These are phyloP conservation scores for Poecilobothrus nobilitatus DNA, from an alignment of 2,888 invertebrate species.

Conservation along the genomic window DNA sequence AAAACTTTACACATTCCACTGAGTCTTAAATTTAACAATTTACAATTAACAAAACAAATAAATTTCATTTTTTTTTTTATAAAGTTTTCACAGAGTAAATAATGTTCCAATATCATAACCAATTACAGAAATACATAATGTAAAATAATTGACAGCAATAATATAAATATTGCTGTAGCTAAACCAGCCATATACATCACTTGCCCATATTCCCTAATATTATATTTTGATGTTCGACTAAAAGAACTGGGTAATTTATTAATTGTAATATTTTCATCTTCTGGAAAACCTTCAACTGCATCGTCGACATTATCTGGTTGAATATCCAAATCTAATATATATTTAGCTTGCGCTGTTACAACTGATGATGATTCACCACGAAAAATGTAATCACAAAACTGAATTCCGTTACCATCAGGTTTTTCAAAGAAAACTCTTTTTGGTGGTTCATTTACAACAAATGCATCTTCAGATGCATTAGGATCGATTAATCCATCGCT, in stretches of 20 bases:
- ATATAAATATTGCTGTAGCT: conserved; percentile 54
- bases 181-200: conserved; percentile 48
- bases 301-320: conserved; percentile 60
- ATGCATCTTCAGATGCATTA: conserved; percentile 31
- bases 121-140: conserved; percentile 41
- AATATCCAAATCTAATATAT: conserved; percentile 69
- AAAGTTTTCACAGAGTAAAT: too few species aligned
- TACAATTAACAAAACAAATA: too few species aligned
- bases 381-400: conserved; percentile 83
- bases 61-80: too few species aligned
- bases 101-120: too few species aligned
- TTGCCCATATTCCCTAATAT: conserved; percentile 51
- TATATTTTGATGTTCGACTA: background rate
- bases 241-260: too few species aligned
- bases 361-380: conserved; percentile 82
- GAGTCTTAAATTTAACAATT: too few species aligned
- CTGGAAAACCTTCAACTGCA: conserved; percentile 70
- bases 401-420: conserved; percentile 50
- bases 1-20: too few species aligned
- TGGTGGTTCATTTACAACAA: conserved; percentile 79
- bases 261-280: conserved; percentile 45
- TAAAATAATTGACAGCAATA: conserved; percentile 54
- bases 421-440: conserved; percentile 73
- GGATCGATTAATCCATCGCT: conserved; percentile 74
- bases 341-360: conserved; percentile 68